Percentiles rank a stretch among this genome's conserved stretches.
phyloP scores from a whole-genome alignment of 2,888 invertebrate genomes.

The Leucophora obtusa region DNA sequence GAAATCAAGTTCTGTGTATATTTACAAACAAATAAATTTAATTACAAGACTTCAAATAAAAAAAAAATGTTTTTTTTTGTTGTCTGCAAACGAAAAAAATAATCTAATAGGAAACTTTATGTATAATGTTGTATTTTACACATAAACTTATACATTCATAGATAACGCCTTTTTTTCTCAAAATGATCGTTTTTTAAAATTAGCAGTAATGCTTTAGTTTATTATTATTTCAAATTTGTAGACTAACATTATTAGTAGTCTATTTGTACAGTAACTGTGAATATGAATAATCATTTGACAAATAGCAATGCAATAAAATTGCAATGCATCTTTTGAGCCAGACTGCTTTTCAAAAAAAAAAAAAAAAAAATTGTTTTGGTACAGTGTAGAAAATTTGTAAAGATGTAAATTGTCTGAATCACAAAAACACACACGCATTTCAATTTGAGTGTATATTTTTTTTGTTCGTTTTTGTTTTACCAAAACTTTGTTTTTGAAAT shows the following conservation, averaged over 20 bases:
- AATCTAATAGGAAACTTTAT: constrained; percentile 6
- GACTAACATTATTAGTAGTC: constrained; percentile 5
- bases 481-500: constrained; percentile 22
- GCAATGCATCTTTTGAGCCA: constrained; percentile 4
- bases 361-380: background rate
- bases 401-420: background rate
- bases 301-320: constrained; percentile 19
- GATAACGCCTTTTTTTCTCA: constrained; percentile 41
- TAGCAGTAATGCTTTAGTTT: constrained; percentile 21
- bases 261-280: constrained; percentile 20
- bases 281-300: constrained; percentile 35
- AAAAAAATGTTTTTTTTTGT: constrained; percentile 7
- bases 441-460: constrained; percentile 1
- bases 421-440: constrained; percentile 22
- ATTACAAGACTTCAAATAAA: constrained; percentile 40
- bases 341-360: background rate
- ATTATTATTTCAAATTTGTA: constrained; percentile 20
- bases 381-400: background rate
- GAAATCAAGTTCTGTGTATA: constrained; percentile 59
- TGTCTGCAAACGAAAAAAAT: background rate
- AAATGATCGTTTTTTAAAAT: constrained; percentile 8
- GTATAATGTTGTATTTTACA: background rate
- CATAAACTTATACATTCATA: background rate
- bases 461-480: constrained; percentile 21
- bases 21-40: constrained; percentile 51